phyloP scores from a whole-genome alignment of 2,797 vertebrate genomes.

The Mionectes olivaceus region DNA sequence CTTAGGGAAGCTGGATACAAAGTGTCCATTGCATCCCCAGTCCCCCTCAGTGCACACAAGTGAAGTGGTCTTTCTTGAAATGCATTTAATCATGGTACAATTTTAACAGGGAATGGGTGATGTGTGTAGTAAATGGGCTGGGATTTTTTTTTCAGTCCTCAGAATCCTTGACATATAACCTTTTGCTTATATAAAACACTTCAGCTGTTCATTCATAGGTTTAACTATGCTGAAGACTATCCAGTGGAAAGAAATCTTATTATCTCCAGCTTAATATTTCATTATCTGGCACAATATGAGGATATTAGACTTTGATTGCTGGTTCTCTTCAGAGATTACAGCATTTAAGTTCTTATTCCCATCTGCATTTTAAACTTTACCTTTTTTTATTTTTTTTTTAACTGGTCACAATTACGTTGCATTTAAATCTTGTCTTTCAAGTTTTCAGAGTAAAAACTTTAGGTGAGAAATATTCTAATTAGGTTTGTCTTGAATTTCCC shows the following conservation, averaged over 20 bases:
- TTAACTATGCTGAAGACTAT: constrained; percentile 62
- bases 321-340: constrained; percentile 56
- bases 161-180: constrained; percentile 60
- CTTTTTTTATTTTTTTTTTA: background rate
- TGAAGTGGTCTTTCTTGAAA: background rate
- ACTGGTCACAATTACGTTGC: background rate
- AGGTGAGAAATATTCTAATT: background rate
- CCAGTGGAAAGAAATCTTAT: constrained; percentile 68
- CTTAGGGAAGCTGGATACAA: background rate
- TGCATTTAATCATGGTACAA: background rate
- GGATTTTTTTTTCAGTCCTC: background rate
- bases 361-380: constrained; percentile 21
- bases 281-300: constrained; percentile 66
- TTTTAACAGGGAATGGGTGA: background rate
- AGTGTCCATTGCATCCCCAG: background rate
- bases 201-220: constrained; percentile 50
- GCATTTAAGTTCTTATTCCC: constrained; percentile 49
- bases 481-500: background rate
- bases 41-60: background rate
- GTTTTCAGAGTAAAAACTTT: background rate
- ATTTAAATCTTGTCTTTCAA: constrained; percentile 20
- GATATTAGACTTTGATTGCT: constrained; percentile 61
- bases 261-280: constrained; percentile 67
- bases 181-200: constrained; percentile 57
- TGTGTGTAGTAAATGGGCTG: background rate